Evolutionary conservation across 2,888 invertebrate genomes (phyloP).

Genomic region (Epistrophella euchroma): DNA sequence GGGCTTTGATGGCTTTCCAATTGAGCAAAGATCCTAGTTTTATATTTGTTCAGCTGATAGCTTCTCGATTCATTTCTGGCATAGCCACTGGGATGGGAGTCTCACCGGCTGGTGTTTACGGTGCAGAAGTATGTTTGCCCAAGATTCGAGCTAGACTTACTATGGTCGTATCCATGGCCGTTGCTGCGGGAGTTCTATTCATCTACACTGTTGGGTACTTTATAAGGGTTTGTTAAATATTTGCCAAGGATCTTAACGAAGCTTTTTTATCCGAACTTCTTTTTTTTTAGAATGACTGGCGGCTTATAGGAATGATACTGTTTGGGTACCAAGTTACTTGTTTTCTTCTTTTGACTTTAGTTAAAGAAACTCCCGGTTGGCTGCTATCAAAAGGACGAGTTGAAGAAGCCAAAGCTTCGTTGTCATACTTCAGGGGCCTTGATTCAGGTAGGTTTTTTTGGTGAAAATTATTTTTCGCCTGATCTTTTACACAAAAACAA

Average conservation of each 20-base stretch:
- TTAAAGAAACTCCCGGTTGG: slow-evolving; percentile 90
- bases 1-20: slow-evolving; percentile 81
- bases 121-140: slow-evolving; percentile 84
- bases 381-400: slow-evolving; percentile 86
- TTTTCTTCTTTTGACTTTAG: slow-evolving; percentile 84
- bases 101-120: slow-evolving; percentile 83
- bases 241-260: not conserved
- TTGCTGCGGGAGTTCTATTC: slow-evolving; percentile 87
- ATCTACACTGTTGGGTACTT: slow-evolving; percentile 87
- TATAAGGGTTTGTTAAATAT: slow-evolving; percentile 78
- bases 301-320: slow-evolving; percentile 81
- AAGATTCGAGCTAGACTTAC: slow-evolving; percentile 87
- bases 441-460: slow-evolving; percentile 49
- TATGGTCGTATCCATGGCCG: slow-evolving; percentile 87
- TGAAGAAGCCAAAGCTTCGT: slow-evolving; percentile 86
- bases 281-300: slow-evolving; percentile 80
- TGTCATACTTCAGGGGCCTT: slow-evolving; percentile 87
- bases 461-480: not conserved
- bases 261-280: not conserved
- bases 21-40: slow-evolving; percentile 76
- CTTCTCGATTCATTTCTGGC: slow-evolving; percentile 81
- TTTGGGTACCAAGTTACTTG: slow-evolving; percentile 81
- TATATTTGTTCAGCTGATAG: slow-evolving; percentile 80
- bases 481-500: not conserved
- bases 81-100: slow-evolving; percentile 81